Evolutionary conservation across 2,888 invertebrate genomes (phyloP), one percentile per base, ranked within the genome.

Genomic region (Heliconius ethilla): DNA sequence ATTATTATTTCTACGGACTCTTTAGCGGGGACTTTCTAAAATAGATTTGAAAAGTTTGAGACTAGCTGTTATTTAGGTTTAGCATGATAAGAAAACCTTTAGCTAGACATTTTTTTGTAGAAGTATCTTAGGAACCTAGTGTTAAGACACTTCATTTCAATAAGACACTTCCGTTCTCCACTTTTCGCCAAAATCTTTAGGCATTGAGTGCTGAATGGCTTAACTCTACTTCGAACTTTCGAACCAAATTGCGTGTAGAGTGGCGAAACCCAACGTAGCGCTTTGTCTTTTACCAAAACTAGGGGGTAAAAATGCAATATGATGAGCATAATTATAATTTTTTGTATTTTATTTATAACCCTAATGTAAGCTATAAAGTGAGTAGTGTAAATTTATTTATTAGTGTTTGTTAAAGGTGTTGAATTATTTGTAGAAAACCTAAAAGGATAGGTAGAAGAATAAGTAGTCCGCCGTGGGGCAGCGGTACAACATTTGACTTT

Each of bases 11-110:
- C 59, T 59, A 18, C 15, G 25, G 27, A 55, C 33, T 59, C 33
- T 33, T 59, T 59, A 33, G 6, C 29, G 29, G n/a, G 33, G 25
- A 72, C 72, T 72, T 72, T 72, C 72, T 72, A 72, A 25, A 37
- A 10, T 37, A 69, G 40, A 10, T 37, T 67, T 37, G 67, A 33
- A 33, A 33, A 33, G 33, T 40, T 40, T 40, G 40, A 37, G 22
- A 33, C 40, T 37, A n/a, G 37, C 67, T 11, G 22, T n/a, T 13
- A 13, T 10, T 66, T 66, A 66, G 22, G 22, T 1, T 33, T 22
- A 33, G 9, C 22, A 66, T 33, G 1, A 27, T 63, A 25, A 63
- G 13, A 62, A 25, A 62, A 62, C 0, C 62, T 62, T 62, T 25
- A 13, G 1, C 3, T n/a, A 22, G 2, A 59, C 10, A 10, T 59